Evolutionary conservation across 2,888 invertebrate species (phyloP).

Genomic region (Tillus elongatus): DNA sequence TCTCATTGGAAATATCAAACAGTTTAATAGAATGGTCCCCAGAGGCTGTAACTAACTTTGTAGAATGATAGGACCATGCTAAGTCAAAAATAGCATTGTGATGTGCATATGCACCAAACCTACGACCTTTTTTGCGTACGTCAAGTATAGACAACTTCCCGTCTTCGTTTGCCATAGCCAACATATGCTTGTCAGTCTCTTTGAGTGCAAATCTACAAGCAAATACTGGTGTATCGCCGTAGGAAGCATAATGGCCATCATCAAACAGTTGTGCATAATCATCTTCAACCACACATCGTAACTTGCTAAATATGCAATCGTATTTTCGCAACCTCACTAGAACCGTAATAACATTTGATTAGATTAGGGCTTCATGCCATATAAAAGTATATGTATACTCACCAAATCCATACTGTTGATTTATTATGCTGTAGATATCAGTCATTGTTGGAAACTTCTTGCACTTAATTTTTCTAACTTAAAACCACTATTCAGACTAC

Average conservation of each 20-base stretch:
- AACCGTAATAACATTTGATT: too few species aligned
- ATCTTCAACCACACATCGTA: slow-evolving; percentile 54
- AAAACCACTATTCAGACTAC: too few species aligned
- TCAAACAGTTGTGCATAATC: too few species aligned
- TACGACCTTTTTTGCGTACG: slow-evolving; percentile 14
- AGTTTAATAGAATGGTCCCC: slow-evolving; percentile 75
- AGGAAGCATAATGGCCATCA: too few species aligned
- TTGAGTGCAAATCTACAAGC: slow-evolving; percentile 67
- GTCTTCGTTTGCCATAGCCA: slow-evolving; percentile 81
- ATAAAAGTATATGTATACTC: slow-evolving; percentile 19
- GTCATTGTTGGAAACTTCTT: too few species aligned
- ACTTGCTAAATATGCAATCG: too few species aligned
- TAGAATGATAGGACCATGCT: slow-evolving; percentile 71
- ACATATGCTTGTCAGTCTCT: slow-evolving; percentile 49
- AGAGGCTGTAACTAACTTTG: slow-evolving; percentile 75
- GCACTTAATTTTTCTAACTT: too few species aligned
- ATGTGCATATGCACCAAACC: slow-evolving; percentile 55
- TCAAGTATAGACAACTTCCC: slow-evolving; percentile 61
- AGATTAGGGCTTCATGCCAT: slow-evolving; percentile 18
- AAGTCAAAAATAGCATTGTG: slow-evolving; percentile 85
- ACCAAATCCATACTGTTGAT: slow-evolving; percentile 28
- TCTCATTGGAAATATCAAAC: slow-evolving; percentile 57
- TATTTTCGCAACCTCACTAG: too few species aligned
- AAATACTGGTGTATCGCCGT: slow-evolving; percentile 68
- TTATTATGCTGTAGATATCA: too few species aligned